Conservation (phyloP, 2,888 invertebrate genomes). For the Octonoba sinensis region DNA sequence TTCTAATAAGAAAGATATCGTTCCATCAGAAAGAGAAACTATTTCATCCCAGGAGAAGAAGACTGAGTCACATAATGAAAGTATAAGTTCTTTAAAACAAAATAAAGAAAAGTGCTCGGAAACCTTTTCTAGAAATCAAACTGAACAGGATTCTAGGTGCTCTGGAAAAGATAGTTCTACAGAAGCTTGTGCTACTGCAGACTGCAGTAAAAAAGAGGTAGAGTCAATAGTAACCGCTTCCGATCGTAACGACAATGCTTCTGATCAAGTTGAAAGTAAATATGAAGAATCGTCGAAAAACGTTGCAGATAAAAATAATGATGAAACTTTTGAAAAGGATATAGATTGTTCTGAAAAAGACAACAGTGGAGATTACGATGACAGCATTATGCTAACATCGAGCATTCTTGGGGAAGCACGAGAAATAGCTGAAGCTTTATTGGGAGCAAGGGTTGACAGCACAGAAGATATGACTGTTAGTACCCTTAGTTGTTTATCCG, state of each 20-base stretch:
- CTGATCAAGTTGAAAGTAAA: background rate
- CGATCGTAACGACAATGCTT: background rate
- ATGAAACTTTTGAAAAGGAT: conserved; percentile 37
- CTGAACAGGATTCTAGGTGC: too few species aligned
- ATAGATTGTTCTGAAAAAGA: conserved; percentile 38
- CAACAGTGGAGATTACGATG: conserved; percentile 8
- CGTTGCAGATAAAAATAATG: background rate
- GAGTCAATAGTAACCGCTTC: background rate
- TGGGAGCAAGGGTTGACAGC: conserved; percentile 67
- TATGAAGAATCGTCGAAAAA: too few species aligned
- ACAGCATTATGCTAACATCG: conserved; percentile 26
- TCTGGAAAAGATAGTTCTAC: too few species aligned
- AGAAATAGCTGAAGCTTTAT: conserved; percentile 71
- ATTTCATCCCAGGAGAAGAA: too few species aligned
- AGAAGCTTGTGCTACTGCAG: background rate
- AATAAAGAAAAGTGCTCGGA: too few species aligned
- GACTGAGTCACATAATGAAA: too few species aligned
- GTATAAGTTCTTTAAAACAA: too few species aligned
- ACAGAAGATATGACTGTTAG: conserved; percentile 63
- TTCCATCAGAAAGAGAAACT: too few species aligned
- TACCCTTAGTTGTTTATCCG: conserved; percentile 58
- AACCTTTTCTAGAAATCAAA: too few species aligned
- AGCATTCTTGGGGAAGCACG: conserved; percentile 55
- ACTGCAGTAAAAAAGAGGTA: background rate
- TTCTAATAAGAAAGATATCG: background rate